Evolutionary conservation across 2,113 vertebrate genomes (phyloP).

Genomic region (Trematomus loennbergii): DNA sequence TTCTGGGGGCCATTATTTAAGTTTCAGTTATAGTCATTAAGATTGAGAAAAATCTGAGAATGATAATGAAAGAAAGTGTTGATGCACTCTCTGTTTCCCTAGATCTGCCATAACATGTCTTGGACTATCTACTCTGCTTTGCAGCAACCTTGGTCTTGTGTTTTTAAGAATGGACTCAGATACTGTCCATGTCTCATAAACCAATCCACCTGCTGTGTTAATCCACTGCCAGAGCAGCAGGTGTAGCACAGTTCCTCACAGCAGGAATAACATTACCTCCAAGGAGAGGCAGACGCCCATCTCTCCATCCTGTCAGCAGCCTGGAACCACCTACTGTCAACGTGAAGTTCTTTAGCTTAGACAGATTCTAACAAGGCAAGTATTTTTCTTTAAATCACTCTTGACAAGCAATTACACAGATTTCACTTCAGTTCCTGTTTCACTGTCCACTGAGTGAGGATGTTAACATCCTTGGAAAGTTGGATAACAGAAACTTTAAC

Average conservation of each 20-base stretch:
- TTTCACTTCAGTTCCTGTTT: neutral
- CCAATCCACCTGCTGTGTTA: neutral
- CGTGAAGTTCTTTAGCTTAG: neutral
- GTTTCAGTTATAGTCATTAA: neutral
- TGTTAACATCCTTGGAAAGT: neutral
- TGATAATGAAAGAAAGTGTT: neutral
- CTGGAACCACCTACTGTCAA: neutral
- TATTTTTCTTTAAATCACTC: neutral
- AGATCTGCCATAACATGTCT: neutral
- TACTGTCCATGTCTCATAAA: neutral
- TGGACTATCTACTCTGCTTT: neutral
- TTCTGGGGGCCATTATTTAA: too few species aligned
- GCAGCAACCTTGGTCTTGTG: too few species aligned
- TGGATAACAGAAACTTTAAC: too few species aligned
- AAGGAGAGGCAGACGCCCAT: neutral
- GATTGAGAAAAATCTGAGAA: neutral
- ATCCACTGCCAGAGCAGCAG: neutral
- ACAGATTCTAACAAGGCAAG: neutral
- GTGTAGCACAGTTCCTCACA: conserved; percentile 7
- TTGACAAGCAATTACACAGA: neutral
- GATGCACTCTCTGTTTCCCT: neutral
- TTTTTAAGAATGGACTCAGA: neutral
- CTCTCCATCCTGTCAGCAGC: neutral
- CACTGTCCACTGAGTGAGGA: neutral
- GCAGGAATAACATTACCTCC: neutral